A percentile compares a stretch with the other conserved stretches of the same genome.
Conservation (phyloP, 2,888 invertebrate genomes). For the Frankliniella fusca region DNA sequence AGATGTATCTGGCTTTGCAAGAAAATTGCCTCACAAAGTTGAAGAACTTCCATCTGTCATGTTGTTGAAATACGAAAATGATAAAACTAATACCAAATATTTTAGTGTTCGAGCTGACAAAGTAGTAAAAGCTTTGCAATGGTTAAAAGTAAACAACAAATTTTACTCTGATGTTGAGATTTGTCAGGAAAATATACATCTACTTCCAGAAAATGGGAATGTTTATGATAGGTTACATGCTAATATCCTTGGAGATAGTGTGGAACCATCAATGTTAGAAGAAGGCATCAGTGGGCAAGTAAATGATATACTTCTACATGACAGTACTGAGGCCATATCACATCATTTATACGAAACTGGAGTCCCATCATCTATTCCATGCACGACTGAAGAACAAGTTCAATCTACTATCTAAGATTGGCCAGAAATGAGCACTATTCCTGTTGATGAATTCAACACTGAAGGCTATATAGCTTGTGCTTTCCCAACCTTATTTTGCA, state of each 20-base stretch:
- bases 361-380: not conserved
- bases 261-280: too few species aligned
- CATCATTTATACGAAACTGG: not conserved
- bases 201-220: constrained; percentile 28
- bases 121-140: not conserved
- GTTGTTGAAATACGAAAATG: not conserved
- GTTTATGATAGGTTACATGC: not conserved
- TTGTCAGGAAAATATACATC: constrained; percentile 6
- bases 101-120: not conserved
- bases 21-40: constrained; percentile 28
- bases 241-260: not conserved
- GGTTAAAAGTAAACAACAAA: constrained; percentile 19
- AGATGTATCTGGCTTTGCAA: constrained; percentile 30
- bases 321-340: not conserved
- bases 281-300: not conserved
- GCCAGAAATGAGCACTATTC: not conserved
- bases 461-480: constrained; percentile 32
- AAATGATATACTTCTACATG: not conserved
- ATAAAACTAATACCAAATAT: not conserved
- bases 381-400: not conserved
- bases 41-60: not conserved
- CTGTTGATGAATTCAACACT: constrained; percentile 33
- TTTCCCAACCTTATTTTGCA: constrained; percentile 34
- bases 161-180: constrained; percentile 27
- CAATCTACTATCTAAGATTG: not conserved